Base-by-base conservation (phyloP, 1,140 invertebrate species). In the Monochamus saltuarius region DNA sequence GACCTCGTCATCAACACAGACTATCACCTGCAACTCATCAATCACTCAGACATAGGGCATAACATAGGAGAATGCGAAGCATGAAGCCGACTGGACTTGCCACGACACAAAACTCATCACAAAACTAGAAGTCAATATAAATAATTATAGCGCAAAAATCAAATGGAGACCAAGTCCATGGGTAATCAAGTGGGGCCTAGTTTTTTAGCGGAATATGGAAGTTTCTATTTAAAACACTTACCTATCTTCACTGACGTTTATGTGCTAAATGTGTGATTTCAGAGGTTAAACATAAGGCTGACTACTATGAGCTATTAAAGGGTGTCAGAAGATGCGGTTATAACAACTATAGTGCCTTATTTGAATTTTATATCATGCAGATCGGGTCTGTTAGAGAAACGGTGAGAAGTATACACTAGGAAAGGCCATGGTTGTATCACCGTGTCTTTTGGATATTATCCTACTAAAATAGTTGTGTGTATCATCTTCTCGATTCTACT, bases 1-100 rank as follows among this genome's bases (percentile, higher is more conserved):
- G 89, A 92, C 75, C 78, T 93, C 22, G 85, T 88, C 7, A 76
- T 94, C 38, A 89, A 89, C 61, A 85, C 87, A n/a, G 89, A 93
- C 73, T 89, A 87, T 73, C 78, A 77, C 66, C 67, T 82, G 29
- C 58, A 71, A 43, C 61, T 77, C 6, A 66, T 75, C 51, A 68
- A 69, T 54, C 68, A 66, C 55, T 67, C 67, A 19, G 69, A 68
- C 34, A 64, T 66, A 7, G 64, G 72, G 22, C 66, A 70, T 47
- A 76, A 77, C 64, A 68, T 77, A 36, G 69, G 72, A 42, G 71
- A 76, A 59, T 77, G 75, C 61, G 72, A 77, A 59, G 66, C 73
- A 63, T 77, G 70, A 74, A 62, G 49, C 46, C 56, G 60, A 60
- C 56, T 50, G 52, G 22, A 29, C 22, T 29, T 29, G 22, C 22